These are phyloP conservation scores for Anolis sagrei DNA, from an alignment of 2,113 vertebrate genomes.

Conservation along the genomic window DNA sequence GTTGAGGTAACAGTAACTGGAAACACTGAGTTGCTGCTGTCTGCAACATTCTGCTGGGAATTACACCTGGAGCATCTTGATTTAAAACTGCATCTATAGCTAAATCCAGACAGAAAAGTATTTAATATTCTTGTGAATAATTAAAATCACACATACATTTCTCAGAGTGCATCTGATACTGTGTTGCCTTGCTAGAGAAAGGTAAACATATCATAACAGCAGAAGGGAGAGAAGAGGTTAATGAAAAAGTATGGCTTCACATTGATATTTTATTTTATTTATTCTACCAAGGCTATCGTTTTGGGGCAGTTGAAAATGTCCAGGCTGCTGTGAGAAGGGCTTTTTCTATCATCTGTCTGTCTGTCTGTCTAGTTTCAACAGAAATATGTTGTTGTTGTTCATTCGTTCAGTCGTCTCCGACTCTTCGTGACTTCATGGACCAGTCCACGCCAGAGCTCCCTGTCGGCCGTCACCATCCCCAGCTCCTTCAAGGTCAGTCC, in stretches of 20 bases:
- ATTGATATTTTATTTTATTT: no score
- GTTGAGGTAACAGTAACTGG: background rate
- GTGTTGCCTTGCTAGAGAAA: background rate
- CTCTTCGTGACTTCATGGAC: no score
- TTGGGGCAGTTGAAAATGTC: no score
- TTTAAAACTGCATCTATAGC: background rate
- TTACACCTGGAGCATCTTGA: background rate
- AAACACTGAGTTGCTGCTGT: background rate
- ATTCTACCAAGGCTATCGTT: no score
- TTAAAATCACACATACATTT: background rate
- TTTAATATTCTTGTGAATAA: background rate
- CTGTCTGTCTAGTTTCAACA: no score
- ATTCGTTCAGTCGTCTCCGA: no score
- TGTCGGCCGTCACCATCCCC: no score
- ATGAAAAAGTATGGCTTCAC: background rate
- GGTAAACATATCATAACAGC: background rate
- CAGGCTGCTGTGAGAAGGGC: no score
- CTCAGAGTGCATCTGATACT: background rate
- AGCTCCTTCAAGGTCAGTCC: no score
- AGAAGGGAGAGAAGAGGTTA: background rate
- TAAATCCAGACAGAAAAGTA: constrained; percentile 9
- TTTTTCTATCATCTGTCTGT: no score
- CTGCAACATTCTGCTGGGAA: background rate
- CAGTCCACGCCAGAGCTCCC: no score
- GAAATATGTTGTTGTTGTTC: no score